Base-by-base conservation (phyloP, 2,113 vertebrate species). In the Rhea pennata region DNA sequence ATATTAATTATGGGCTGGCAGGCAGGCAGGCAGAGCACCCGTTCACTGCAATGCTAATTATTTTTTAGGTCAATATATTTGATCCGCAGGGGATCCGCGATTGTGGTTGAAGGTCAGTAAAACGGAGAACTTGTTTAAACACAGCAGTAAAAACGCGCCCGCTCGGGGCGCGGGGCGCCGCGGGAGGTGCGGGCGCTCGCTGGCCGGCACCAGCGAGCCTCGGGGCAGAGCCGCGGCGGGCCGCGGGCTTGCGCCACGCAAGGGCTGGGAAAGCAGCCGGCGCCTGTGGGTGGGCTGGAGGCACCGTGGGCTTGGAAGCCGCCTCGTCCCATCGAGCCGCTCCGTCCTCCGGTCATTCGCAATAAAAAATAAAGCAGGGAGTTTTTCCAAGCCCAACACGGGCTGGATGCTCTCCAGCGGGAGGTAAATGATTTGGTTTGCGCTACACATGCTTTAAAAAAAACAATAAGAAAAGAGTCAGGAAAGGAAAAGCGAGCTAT, bases 381-480 rank as follows among this genome's bases (percentile, higher is more conserved):
- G 88, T 19, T 62, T 93, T 95, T 95, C 94, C 96, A 96, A 96
- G 87, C 87, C 86, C 93, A 96, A 96, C 94, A 91, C 51, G 50
- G 75, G 71, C 93, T 97, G 95, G 95, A 75, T n/a, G 0, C 29
- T 1, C 7, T 93, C 95, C 97, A 97, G 93, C 12, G 13, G 82
- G 84, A 94, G 96, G 94, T 75, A 61, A 74, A 83, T 90, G 93
- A 70, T 79, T 91, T 40, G 81, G 86, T 91, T 86, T 80, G 91
- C 26, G 6, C 91, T 91, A 79, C 93, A 51, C 81, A 88, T 40
- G 95, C 92, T 92, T 95, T 93, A 89, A 94, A 94, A 96, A 92
- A 92, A 93, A 95, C 87, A 95, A 89, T 90, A 90, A 56, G 29
- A 51, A 39, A 64, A 1, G 31, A 92, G 91, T 67, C 69, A 36